phyloP scores from a whole-genome alignment of 2,888 invertebrate genomes.

The Drosophila tanythrix region DNA sequence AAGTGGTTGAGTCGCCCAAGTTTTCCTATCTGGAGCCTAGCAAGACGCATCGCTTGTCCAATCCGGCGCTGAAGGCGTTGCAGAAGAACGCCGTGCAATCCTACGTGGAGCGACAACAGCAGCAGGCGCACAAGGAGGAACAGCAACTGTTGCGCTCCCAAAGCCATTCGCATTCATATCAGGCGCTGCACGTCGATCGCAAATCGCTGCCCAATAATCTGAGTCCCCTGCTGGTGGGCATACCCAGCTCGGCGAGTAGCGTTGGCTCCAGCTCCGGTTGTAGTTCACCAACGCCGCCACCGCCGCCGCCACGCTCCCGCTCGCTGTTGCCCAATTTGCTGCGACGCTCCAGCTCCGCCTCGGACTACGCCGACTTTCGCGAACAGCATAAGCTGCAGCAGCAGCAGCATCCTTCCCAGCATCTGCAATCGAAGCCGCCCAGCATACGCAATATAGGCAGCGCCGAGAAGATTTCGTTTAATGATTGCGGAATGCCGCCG shows the following conservation, averaged over 20 bases:
- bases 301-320: conserved; percentile 84
- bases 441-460: conserved; percentile 81
- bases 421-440: conserved; percentile 69
- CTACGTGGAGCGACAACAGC: conserved; percentile 91
- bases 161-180: conserved; percentile 73
- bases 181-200: conserved; percentile 70
- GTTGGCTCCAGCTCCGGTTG: conserved; percentile 44
- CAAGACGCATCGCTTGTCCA: conserved; percentile 89
- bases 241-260: conserved; percentile 19
- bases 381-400: conserved; percentile 80
- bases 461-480: conserved; percentile 84
- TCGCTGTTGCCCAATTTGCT: conserved; percentile 82
- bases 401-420: conserved; percentile 68
- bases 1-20: conserved; percentile 82
- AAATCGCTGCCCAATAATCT: conserved; percentile 83
- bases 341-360: conserved; percentile 88
- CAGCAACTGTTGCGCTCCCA: conserved; percentile 80
- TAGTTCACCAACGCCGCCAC: conserved; percentile 84
- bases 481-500: conserved; percentile 85
- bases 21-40: conserved; percentile 90
- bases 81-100: conserved; percentile 93
- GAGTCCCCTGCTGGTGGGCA: conserved; percentile 63
- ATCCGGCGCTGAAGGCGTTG: conserved; percentile 91
- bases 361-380: conserved; percentile 87
- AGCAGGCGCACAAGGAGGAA: conserved; percentile 85